Evolutionary conservation across 2,113 vertebrate genomes (phyloP).

Genomic region (Mustelus asterias): DNA sequence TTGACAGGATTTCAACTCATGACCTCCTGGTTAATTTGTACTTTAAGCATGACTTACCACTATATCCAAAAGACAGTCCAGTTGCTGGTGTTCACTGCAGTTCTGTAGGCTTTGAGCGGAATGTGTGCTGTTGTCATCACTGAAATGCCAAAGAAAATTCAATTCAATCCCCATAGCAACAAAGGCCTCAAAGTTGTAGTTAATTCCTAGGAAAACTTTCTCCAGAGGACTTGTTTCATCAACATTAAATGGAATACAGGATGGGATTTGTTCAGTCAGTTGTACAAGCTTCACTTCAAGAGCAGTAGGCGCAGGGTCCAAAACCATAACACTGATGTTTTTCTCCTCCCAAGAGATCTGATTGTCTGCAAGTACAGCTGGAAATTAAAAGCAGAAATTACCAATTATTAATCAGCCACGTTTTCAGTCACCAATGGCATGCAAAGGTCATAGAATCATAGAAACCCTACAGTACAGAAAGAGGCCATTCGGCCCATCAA

Average conservation of each 20-base stretch:
- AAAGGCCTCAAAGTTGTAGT: conserved; percentile 39
- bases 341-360: conserved; percentile 37
- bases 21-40: neutral
- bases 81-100: conserved; percentile 16
- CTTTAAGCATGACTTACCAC: conserved; percentile 40
- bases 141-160: conserved; percentile 41
- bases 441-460: too few relatives aligned
- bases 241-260: conserved; percentile 40
- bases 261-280: conserved; percentile 36
- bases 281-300: conserved; percentile 42
- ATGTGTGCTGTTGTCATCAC: conserved; percentile 33
- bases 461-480: too few relatives aligned
- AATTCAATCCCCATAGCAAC: conserved; percentile 36
- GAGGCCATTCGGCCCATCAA: too few relatives aligned
- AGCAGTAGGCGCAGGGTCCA: conserved; percentile 34
- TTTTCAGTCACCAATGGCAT: neutral
- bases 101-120: neutral
- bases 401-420: neutral
- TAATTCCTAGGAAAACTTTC: conserved; percentile 42
- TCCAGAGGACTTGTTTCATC: neutral
- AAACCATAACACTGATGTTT: conserved; percentile 37
- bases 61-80: conserved; percentile 38
- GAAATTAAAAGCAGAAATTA: conserved; percentile 14
- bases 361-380: conserved; percentile 41
- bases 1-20: neutral